These are phyloP conservation scores for Matsumurasca onukii DNA, from an alignment of 1,140 invertebrate genomes.

Conservation along the genomic window DNA sequence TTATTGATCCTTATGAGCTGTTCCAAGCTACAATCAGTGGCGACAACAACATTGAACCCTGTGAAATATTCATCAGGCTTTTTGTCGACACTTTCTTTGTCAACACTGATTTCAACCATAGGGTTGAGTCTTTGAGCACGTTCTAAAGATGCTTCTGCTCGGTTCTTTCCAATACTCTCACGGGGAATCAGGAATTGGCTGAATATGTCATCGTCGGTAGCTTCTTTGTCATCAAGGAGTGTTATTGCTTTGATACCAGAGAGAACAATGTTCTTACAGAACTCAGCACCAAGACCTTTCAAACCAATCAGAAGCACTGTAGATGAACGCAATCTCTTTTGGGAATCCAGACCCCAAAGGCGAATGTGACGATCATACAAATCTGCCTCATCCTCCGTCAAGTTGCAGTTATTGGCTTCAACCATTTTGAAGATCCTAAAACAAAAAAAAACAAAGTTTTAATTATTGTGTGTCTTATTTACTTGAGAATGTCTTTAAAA, in stretches of 20 bases:
- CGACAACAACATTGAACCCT: conserved; percentile 83
- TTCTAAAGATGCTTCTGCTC: conserved; percentile 77
- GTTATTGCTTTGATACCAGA: conserved; percentile 90
- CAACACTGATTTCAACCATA: conserved; percentile 82
- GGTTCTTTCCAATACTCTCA: conserved; percentile 71
- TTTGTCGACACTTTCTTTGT: conserved; percentile 60
- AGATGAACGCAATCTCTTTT: conserved; percentile 85
- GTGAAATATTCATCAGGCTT: conserved; percentile 73
- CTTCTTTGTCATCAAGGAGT: conserved; percentile 73
- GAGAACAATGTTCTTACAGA: conserved; percentile 96
- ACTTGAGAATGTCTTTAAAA: no score
- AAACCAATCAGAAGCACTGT: conserved; percentile 87
- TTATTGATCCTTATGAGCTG: conserved; percentile 75
- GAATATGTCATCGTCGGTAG: conserved; percentile 71
- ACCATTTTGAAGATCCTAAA: conserved; percentile 54
- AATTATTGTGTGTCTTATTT: no score
- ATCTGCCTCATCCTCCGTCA: conserved; percentile 90
- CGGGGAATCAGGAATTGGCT: conserved; percentile 77
- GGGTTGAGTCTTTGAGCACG: conserved; percentile 85
- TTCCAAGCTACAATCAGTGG: conserved; percentile 68
- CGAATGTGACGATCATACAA: conserved; percentile 98
- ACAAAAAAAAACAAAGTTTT: no score
- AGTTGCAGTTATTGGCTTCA: conserved; percentile 55
- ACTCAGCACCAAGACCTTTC: conserved; percentile 89
- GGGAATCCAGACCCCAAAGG: conserved; percentile 96